phyloP scores from a whole-genome alignment of 2,888 invertebrate species.

The Scaptomyza polygonia region DNA sequence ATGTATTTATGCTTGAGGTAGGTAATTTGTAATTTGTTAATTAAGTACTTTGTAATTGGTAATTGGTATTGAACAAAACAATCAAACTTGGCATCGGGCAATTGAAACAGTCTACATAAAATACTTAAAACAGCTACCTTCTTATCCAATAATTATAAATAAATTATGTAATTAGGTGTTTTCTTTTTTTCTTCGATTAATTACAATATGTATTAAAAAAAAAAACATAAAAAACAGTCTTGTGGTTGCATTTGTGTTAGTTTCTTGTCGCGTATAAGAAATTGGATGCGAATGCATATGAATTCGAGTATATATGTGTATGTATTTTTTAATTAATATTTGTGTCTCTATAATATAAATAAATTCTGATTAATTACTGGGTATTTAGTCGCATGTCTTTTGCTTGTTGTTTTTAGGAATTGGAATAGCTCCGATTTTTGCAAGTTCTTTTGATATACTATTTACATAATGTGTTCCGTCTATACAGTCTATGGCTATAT shows the following conservation, averaged over 20 bases:
- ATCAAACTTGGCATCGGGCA: constrained; percentile 41
- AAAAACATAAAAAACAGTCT: constrained; percentile 80
- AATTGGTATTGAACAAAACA: constrained; percentile 18
- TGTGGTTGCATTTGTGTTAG: constrained; percentile 83
- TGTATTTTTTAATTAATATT: constrained; percentile 13
- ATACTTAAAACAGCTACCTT: constrained; percentile 42
- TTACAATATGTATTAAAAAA: constrained; percentile 40
- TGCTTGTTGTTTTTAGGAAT: constrained; percentile 54
- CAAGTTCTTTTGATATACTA: constrained; percentile 13
- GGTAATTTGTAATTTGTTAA: constrained; percentile 48
- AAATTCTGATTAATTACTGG: constrained; percentile 75
- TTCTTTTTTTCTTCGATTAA: constrained; percentile 24
- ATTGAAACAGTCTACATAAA: constrained; percentile 35
- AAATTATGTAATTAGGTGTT: constrained; percentile 36
- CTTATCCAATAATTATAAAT: constrained; percentile 42
- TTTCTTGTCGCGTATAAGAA: constrained; percentile 64
- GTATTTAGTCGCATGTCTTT: constrained; percentile 75
- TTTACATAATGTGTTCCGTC: constrained; percentile 28
- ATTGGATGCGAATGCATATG: constrained; percentile 66
- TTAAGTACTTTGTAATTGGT: constrained; percentile 16
- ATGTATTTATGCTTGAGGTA: constrained; percentile 59
- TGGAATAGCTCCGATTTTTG: constrained; percentile 39
- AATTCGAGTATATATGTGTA: constrained; percentile 28
- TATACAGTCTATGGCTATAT: constrained; percentile 62
- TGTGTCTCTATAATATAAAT: constrained; percentile 53